A percentile compares a stretch with the other conserved stretches of the same genome.
Evolutionary conservation across 2,888 invertebrate genomes (phyloP).

Genomic region (Oscheius sp.): DNA sequence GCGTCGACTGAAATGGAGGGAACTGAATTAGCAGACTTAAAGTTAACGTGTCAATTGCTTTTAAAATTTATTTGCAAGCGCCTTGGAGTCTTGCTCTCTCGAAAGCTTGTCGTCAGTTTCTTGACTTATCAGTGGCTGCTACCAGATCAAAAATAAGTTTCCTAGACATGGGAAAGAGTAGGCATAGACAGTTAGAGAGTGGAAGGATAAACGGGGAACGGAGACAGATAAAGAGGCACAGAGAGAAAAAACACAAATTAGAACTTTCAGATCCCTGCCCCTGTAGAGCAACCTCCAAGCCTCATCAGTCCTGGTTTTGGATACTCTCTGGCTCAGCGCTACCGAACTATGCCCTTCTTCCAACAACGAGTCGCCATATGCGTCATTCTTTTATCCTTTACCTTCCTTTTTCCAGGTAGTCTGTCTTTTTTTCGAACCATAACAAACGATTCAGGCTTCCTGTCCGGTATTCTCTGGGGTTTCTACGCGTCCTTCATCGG

Average conservation of each 20-base stretch:
- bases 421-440: not conserved
- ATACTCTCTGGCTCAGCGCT: conserved; percentile 50
- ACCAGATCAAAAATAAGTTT: no score
- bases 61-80: no score
- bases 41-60: no score
- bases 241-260: no score
- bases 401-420: conserved; percentile 50
- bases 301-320: conserved; percentile 42
- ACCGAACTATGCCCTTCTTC: conserved; percentile 57
- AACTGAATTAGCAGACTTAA: no score
- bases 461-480: conserved; percentile 66
- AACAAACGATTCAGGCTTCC: conserved; percentile 49
- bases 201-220: no score
- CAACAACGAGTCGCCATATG: conserved; percentile 51
- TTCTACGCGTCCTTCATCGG: conserved; percentile 63
- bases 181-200: no score
- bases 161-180: no score
- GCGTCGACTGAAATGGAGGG: no score
- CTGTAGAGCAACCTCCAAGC: conserved; percentile 35
- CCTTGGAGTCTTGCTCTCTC: no score
- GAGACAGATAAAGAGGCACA: no score
- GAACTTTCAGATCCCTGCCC: not conserved
- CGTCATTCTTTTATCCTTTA: conserved; percentile 53
- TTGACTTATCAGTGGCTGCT: not conserved
- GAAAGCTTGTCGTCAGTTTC: not conserved